A percentile compares a stretch with the other conserved stretches of the same genome.
Conservation (phyloP, 2,888 invertebrate species). For the Dusona sp. region DNA sequence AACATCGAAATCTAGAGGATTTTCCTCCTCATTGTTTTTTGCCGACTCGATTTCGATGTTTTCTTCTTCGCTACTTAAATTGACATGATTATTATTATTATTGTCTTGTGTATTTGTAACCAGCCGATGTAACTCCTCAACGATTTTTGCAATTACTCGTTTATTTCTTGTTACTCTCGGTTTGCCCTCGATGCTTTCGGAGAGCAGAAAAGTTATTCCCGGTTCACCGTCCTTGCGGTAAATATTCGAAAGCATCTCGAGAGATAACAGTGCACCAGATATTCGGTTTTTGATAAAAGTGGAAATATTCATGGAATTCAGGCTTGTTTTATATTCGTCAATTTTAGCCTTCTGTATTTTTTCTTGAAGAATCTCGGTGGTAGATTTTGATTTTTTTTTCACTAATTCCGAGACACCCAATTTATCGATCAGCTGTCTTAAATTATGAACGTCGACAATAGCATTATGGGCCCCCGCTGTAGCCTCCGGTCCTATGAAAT, state of each 20-base stretch:
- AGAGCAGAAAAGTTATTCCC: background rate
- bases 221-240: background rate
- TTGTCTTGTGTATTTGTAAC: no score
- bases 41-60: no score
- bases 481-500: background rate
- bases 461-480: constrained; percentile 5
- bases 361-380: background rate
- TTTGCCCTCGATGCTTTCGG: constrained; percentile 9
- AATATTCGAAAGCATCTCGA: constrained; percentile 4
- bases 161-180: background rate
- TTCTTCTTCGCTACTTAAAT: no score
- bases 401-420: background rate
- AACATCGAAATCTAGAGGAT: no score
- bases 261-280: background rate
- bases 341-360: constrained; percentile 8
- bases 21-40: no score
- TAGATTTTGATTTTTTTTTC: constrained; percentile 9
- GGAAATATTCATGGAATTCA: constrained; percentile 1
- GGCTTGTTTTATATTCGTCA: constrained; percentile 8
- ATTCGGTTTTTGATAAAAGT: constrained; percentile 10
- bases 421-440: background rate
- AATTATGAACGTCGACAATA: background rate
- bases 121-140: no score
- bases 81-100: no score
- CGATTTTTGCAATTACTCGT: background rate